A percentile compares a stretch with the other conserved stretches of the same genome.
phyloP scores from a whole-genome alignment of 2,797 vertebrate species.

The Megaceryle alcyon region DNA sequence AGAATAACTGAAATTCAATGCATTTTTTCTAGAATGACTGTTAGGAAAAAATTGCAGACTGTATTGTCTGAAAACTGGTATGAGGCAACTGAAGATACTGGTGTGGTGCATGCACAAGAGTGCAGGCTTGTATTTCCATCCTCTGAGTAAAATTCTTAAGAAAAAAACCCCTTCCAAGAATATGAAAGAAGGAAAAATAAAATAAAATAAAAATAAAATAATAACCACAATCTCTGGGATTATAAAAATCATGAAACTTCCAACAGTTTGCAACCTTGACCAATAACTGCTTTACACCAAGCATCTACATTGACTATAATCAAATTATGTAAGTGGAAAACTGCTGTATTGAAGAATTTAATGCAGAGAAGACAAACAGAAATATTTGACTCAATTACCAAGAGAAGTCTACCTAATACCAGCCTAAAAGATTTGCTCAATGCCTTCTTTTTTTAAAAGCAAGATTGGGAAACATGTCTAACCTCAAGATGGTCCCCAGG shows the following conservation, averaged over 20 bases:
- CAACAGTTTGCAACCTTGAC: background rate
- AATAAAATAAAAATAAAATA: no score
- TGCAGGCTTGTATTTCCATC: background rate
- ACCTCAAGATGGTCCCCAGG: background rate
- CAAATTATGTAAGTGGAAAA: background rate
- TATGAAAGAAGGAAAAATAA: background rate
- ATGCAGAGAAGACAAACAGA: background rate
- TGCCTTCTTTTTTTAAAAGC: background rate
- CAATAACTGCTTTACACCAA: background rate
- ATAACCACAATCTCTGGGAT: background rate
- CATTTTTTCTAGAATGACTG: background rate
- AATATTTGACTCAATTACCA: background rate
- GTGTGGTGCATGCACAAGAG: no score
- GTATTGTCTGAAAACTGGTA: background rate
- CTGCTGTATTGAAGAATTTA: background rate
- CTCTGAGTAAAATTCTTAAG: background rate
- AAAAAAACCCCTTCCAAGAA: fast-evolving
- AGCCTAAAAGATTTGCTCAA: background rate
- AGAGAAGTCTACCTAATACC: background rate
- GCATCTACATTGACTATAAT: background rate
- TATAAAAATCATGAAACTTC: background rate
- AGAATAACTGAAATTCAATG: background rate
- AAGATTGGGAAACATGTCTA: background rate
- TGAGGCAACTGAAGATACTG: background rate
- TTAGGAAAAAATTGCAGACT: background rate